Evolutionary conservation across 2,888 invertebrate species (phyloP).

Genomic region (Cartodere bifasciata): DNA sequence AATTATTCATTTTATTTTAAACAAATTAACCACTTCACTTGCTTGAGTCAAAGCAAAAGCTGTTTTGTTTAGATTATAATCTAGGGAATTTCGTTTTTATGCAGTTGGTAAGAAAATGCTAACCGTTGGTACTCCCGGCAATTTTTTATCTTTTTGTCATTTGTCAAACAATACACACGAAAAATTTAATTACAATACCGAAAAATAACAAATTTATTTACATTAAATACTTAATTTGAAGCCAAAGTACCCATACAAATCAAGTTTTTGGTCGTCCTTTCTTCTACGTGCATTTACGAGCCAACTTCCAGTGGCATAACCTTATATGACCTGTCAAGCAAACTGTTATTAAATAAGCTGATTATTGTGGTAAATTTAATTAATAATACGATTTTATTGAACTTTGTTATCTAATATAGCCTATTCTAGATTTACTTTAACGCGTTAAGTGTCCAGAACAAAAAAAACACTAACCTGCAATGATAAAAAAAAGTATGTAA

Average conservation of each 20-base stretch:
- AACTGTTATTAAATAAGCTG: conserved; percentile 24
- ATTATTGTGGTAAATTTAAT: conserved; percentile 25
- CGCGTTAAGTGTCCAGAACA: no score
- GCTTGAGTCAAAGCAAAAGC: no score
- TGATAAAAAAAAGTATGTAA: conserved; percentile 15
- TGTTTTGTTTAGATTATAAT: no score
- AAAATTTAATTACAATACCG: conserved; percentile 19
- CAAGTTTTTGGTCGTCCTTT: conserved; percentile 14
- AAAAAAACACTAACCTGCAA: conserved; percentile 11
- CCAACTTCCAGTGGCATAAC: conserved; percentile 23
- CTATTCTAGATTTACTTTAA: no score
- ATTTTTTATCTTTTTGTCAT: conserved; percentile 18
- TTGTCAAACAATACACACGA: conserved; percentile 28
- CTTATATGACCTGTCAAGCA: conserved; percentile 31
- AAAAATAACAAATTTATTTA: no score
- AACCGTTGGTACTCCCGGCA: conserved; percentile 1
- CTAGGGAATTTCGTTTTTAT: no score
- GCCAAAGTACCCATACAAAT: neutral
- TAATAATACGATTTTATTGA: conserved; percentile 11
- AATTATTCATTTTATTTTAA: no score
- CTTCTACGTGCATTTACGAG: conserved; percentile 12
- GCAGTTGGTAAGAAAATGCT: no score
- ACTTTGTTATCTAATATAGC: conserved; percentile 1
- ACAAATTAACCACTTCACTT: no score
- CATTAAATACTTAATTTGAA: conserved; percentile 9